Percentiles rank a stretch among this genome's conserved stretches.
Conservation (phyloP, 2,888 invertebrate species). For the Molorchus minor region DNA sequence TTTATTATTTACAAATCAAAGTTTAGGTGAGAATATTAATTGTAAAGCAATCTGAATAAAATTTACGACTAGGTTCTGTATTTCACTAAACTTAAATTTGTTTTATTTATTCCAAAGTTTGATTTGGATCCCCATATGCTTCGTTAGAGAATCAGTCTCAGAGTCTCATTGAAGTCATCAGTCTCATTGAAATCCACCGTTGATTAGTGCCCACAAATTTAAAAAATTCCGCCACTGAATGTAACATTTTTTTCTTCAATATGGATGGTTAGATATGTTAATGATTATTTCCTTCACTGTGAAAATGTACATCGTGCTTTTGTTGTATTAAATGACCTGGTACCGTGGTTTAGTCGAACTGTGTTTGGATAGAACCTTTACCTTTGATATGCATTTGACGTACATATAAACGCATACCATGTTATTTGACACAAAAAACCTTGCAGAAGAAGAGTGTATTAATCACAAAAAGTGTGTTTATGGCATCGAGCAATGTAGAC, state of each 20-base stretch:
- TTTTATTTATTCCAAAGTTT: too few relatives aligned
- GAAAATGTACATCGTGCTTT: constrained; percentile 32
- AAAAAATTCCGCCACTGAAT: neutral
- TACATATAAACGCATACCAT: constrained; percentile 15
- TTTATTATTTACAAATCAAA: too few relatives aligned
- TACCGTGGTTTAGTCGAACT: constrained; percentile 19
- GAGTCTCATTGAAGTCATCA: too few relatives aligned
- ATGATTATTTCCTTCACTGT: constrained; percentile 31
- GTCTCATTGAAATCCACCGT: too few relatives aligned
- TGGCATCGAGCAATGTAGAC: constrained; percentile 31
- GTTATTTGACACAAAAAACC: constrained; percentile 22
- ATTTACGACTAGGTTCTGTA: too few relatives aligned
- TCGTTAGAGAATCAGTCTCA: too few relatives aligned
- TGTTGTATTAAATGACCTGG: constrained; percentile 16
- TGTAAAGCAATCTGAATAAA: too few relatives aligned
- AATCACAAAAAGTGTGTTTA: constrained; percentile 42
- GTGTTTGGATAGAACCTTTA: constrained; percentile 15
- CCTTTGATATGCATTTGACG: constrained; percentile 13
- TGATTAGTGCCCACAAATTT: too few relatives aligned
- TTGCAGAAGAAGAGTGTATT: constrained; percentile 42
- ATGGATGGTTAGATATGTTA: constrained; percentile 15
- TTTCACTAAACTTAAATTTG: too few relatives aligned
- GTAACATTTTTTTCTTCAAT: neutral
- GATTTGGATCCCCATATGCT: too few relatives aligned
- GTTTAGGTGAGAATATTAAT: too few relatives aligned